Base-by-base conservation (phyloP, 2,113 vertebrate species). In the Dissostichus mawsoni region DNA sequence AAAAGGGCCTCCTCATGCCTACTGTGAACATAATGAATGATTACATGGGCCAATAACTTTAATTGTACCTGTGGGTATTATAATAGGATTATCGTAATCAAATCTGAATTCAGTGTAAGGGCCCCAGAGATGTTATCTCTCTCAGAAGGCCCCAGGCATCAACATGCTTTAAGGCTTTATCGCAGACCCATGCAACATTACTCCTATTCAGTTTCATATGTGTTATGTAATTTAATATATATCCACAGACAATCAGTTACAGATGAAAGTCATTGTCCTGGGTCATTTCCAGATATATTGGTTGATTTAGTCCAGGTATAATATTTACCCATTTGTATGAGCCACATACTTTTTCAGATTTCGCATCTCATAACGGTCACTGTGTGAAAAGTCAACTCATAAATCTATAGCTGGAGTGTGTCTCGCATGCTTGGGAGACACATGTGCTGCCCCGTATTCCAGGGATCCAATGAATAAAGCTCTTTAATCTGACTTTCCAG, bases 211-310 rank as follows among this genome's bases (percentile, higher is more conserved):
- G 52, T 11, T 29, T 29, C 5, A 69, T 13, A 14, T n/a, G 18
- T 25, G 69, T 13, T 55, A 33, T 10, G 41, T 58, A 70, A 48
- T 44, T 48, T 25, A 36, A 36, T 52, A n/a, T 69, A n/a, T 68
- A 14, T 16, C 5, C 55, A 59, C 55, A 29, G 57, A 48, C 18
- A 48, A 29, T n/a, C 50, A 36, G 17, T 52, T 13, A 53, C 3
- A 1, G 11, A 68, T 68, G 17, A 53, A 33, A 13, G 16, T 36
- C 25, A 12, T 17, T 36, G 25, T 18, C 17, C 7, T n/a, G 65
- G 45, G 45, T 11, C 23, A 51, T 50, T 29, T 50, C 11, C 25
- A 65, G 20, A 65, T 65, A 48, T 47, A 17, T 50, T 7, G 56
- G 25, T 6, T 41, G 58, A 18, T 58, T 33, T 25, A 2, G 18